Evolutionary conservation across 2,113 vertebrate species (phyloP).

Genomic region (Cyanoliseus patagonus): DNA sequence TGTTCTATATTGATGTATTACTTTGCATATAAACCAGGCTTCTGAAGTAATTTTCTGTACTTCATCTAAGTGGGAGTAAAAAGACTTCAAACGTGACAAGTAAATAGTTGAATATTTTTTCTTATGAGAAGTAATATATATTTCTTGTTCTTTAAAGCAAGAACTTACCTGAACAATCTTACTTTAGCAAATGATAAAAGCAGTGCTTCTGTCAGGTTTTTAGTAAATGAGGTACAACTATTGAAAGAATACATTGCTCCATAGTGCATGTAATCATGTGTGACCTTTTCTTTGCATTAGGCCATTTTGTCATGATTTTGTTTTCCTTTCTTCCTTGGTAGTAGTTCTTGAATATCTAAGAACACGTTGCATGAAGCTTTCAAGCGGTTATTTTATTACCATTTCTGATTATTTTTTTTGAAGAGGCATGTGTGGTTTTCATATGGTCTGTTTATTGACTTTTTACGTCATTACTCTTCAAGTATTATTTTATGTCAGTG

Average conservation of each 20-base stretch:
- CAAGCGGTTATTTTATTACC: slow-evolving; percentile 28
- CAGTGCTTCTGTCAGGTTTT: slow-evolving; percentile 76
- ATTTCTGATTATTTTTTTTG: slow-evolving; percentile 26
- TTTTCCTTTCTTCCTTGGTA: slow-evolving; percentile 46
- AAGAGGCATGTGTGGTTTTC: neutral
- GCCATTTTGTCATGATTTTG: slow-evolving; percentile 23
- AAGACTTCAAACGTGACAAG: slow-evolving; percentile 71
- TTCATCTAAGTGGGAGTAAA: slow-evolving; percentile 71
- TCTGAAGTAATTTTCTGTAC: slow-evolving; percentile 77
- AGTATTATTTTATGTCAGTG: slow-evolving; percentile 25
- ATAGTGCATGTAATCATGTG: slow-evolving; percentile 58
- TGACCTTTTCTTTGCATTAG: slow-evolving; percentile 53
- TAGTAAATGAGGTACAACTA: slow-evolving; percentile 74
- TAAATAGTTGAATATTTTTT: slow-evolving; percentile 72
- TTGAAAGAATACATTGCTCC: slow-evolving; percentile 61
- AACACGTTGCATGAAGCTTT: slow-evolving; percentile 30
- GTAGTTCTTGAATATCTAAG: slow-evolving; percentile 34
- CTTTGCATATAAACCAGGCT: slow-evolving; percentile 67
- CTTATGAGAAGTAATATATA: slow-evolving; percentile 35
- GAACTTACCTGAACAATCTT: slow-evolving; percentile 55
- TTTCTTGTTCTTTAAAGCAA: slow-evolving; percentile 56
- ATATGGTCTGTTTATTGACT: slow-evolving; percentile 43
- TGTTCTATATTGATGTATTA: slow-evolving; percentile 65
- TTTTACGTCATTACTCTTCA: slow-evolving; percentile 47
- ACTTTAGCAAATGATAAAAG: slow-evolving; percentile 60